Conservation (phyloP, 2,888 invertebrate genomes). For the Hoplodrina blanda region DNA sequence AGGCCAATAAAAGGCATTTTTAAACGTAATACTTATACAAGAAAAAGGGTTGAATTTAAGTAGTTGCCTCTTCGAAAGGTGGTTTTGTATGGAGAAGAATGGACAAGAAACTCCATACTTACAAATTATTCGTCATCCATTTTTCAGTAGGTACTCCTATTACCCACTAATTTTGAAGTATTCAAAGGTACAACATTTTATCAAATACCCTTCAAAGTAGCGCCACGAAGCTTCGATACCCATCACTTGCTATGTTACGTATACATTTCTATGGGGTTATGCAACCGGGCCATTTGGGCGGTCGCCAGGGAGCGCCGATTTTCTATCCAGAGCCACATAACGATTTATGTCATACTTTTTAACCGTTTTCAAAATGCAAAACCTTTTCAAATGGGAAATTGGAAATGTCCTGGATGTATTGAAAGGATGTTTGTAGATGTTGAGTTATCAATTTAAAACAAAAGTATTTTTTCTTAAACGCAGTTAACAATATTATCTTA, state of each 20-base stretch:
- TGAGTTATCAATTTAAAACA: too few species aligned
- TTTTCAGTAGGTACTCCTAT: too few species aligned
- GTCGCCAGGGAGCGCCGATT: slow-evolving; percentile 66
- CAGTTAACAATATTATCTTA: too few species aligned
- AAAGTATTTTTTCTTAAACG: neutral
- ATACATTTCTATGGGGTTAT: slow-evolving; percentile 47
- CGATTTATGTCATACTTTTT: slow-evolving; percentile 67
- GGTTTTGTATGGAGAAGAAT: too few species aligned
- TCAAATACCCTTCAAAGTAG: slow-evolving; percentile 45
- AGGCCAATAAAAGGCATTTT: too few species aligned
- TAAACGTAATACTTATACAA: too few species aligned
- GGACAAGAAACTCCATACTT: too few species aligned
- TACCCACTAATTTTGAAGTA: neutral
- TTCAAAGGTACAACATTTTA: slow-evolving; percentile 17
- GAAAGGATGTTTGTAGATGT: slow-evolving; percentile 2
- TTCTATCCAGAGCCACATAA: slow-evolving; percentile 62
- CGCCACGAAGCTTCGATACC: slow-evolving; percentile 26
- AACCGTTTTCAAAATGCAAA: slow-evolving; percentile 59
- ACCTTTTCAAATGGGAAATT: slow-evolving; percentile 51
- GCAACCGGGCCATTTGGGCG: slow-evolving; percentile 68
- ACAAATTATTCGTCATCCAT: too few species aligned
- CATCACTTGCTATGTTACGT: slow-evolving; percentile 29
- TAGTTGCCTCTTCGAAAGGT: too few species aligned
- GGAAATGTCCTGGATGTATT: slow-evolving; percentile 36
- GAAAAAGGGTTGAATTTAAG: too few species aligned